These are phyloP conservation scores for Lamellibrachia luymesi DNA, from an alignment of 1,140 invertebrate species.

Conservation along the genomic window DNA sequence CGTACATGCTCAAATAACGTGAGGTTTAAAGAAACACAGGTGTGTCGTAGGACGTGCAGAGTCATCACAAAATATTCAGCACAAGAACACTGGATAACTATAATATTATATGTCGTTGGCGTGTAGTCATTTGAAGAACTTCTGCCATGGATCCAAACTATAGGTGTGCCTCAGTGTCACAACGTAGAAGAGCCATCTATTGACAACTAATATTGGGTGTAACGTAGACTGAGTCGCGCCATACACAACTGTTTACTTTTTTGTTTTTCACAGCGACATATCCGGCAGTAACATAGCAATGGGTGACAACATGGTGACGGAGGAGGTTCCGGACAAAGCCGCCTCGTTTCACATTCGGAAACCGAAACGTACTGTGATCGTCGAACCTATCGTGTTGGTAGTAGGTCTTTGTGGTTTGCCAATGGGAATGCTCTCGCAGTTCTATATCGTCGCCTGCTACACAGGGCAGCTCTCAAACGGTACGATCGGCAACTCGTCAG, in stretches of 20 bases:
- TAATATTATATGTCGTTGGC: too few species aligned
- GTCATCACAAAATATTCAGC: too few species aligned
- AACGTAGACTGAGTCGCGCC: not conserved
- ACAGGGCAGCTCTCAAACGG: not conserved
- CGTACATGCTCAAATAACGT: too few species aligned
- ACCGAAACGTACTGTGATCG: not conserved
- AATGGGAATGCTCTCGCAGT: not conserved
- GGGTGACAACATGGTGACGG: not conserved
- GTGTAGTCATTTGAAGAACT: too few species aligned
- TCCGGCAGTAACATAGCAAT: not conserved
- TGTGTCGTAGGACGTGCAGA: too few species aligned
- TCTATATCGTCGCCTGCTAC: slow-evolving; percentile 3
- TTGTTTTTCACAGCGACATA: not conserved
- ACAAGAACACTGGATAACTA: too few species aligned
- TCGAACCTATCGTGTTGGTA: slow-evolving; percentile 2
- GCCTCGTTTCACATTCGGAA: not conserved
- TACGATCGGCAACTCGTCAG: not conserved
- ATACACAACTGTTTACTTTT: not conserved
- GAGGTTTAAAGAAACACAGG: too few species aligned
- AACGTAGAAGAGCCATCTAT: too few species aligned
- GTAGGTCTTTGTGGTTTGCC: not conserved
- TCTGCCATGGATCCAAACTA: too few species aligned
- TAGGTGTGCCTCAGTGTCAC: too few species aligned
- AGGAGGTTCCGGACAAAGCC: not conserved
- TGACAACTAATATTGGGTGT: too few species aligned